phyloP scores from a whole-genome alignment of 2,113 vertebrate genomes.

The Siniperca knerii region DNA sequence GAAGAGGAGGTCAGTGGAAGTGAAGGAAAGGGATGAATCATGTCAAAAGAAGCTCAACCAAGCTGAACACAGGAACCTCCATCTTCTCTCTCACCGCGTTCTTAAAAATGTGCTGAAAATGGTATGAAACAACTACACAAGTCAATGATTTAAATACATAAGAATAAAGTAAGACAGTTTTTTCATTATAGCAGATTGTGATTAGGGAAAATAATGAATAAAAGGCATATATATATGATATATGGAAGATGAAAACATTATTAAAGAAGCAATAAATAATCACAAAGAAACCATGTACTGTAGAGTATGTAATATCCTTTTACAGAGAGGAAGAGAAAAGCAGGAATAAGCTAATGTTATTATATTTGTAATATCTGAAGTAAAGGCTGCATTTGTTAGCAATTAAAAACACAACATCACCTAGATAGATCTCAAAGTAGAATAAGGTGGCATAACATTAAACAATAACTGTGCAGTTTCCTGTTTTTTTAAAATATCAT shows the following conservation, averaged over 20 bases:
- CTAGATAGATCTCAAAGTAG: background rate
- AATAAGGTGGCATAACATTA: background rate
- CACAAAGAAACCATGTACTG: background rate
- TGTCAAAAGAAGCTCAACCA: slow-evolving; percentile 41
- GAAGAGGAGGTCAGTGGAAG: slow-evolving; percentile 49
- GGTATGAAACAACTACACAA: background rate
- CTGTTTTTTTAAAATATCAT: background rate
- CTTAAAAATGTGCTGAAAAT: background rate
- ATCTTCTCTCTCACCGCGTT: slow-evolving; percentile 8
- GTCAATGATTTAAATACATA: background rate
- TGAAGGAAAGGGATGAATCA: slow-evolving; percentile 66
- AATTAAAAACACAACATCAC: background rate
- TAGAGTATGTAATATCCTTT: background rate
- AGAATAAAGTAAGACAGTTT: background rate
- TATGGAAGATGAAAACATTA: background rate
- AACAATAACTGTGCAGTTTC: background rate
- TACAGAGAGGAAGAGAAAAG: background rate
- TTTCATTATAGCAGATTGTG: background rate
- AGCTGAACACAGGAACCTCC: slow-evolving; percentile 36
- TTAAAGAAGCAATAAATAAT: background rate
- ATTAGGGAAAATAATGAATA: background rate
- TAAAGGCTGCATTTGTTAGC: background rate
- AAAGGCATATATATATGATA: background rate
- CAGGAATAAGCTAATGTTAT: background rate
- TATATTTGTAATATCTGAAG: background rate